phyloP scores from a whole-genome alignment of 2,888 invertebrate species.

The Apodemia zela region DNA sequence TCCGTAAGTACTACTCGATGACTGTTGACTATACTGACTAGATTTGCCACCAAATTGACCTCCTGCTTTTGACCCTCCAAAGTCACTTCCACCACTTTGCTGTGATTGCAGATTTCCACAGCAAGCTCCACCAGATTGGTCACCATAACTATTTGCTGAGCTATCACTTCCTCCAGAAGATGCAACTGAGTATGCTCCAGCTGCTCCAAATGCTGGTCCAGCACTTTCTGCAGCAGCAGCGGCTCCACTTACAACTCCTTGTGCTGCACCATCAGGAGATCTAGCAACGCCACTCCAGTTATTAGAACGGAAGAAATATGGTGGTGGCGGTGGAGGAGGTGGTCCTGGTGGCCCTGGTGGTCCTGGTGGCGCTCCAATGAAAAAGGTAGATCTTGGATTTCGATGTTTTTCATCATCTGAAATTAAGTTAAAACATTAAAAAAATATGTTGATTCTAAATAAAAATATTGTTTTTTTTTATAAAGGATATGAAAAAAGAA shows the following conservation, averaged over 20 bases:
- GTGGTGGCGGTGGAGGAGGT: slow-evolving; percentile 35
- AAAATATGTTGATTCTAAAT: background rate
- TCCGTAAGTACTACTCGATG: background rate
- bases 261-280: slow-evolving; percentile 40
- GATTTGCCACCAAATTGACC: slow-evolving; percentile 9
- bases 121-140: slow-evolving; percentile 23
- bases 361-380: slow-evolving; percentile 26
- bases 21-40: slow-evolving; percentile 15
- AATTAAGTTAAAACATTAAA: background rate
- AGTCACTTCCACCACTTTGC: background rate
- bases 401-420: slow-evolving; percentile 38
- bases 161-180: slow-evolving; percentile 22
- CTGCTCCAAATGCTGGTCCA: slow-evolving; percentile 41
- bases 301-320: slow-evolving; percentile 44
- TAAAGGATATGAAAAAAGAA: too few species aligned
- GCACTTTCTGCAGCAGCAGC: slow-evolving; percentile 43
- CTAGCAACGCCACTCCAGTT: slow-evolving; percentile 55
- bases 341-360: slow-evolving; percentile 29
- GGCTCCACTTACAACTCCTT: slow-evolving; percentile 54
- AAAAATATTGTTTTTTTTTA: too few species aligned
- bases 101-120: slow-evolving; percentile 19
- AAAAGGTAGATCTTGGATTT: slow-evolving; percentile 40
- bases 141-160: slow-evolving; percentile 22
- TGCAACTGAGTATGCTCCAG: slow-evolving; percentile 36
- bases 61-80: slow-evolving; percentile 20